Base-by-base conservation (phyloP, 2,797 vertebrate genomes). In the Myiotriccus ornatus region DNA sequence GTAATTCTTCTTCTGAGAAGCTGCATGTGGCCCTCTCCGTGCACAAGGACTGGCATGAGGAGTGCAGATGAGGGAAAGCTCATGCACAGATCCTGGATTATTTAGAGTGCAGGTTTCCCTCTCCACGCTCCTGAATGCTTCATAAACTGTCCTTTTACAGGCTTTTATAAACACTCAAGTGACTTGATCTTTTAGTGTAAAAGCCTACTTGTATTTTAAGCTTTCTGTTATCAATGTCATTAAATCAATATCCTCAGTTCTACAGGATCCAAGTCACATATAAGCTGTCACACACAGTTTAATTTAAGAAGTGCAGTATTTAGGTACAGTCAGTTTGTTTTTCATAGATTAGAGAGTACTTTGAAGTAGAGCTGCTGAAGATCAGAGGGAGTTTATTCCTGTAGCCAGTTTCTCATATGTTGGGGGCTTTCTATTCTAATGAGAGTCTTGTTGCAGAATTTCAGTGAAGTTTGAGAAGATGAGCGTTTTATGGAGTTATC, bases 211-310 rank as follows among this genome's bases (percentile, higher is more conserved):
- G 52, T 92, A 44, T 94, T 94, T 95, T 89, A 94, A 95, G 71
- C 74, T 84, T 89, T 82, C 62, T 88, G 84, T 67, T 95, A 86
- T 90, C 55, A 44, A 18, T 96, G 96, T 89, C 89, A 94, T 95
- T 94, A 97, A 97, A 96, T 97, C 95, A 89, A 97, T 97, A 96
- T 59, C 28, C 88, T 86, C 65, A 39, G 52, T 73, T 89, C 73
- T 84, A 30, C 47, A 47, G 89, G 43, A 87, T 94, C 90, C 87
- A 80, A 90, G 76, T 73, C 89, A 82, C 74, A 89, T 34, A 57
- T 34, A 62, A 96, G 46, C 52, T 90, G 87, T 92, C 94, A 94
- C 94, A 91, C 93, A 56, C 24, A 87, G 82, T 96, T 97, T 96
- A 90, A 81, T 75, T 86, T 88, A 50, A 96, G 87, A 96, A 95